Base-by-base conservation (phyloP, 2,888 invertebrate genomes). In the Agapostemon virescens region DNA sequence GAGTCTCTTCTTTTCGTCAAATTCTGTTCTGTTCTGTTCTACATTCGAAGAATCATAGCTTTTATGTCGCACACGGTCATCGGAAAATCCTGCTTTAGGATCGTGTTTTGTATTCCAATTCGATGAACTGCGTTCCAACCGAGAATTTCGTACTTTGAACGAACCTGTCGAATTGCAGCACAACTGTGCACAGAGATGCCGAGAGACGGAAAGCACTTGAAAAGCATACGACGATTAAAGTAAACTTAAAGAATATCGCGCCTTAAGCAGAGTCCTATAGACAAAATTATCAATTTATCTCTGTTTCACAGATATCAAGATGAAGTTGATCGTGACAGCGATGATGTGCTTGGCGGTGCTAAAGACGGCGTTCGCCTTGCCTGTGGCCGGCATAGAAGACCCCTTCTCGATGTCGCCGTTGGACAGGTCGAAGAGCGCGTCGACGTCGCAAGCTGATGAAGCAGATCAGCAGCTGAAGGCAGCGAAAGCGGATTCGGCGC, bases 291-390 rank as follows among this genome's bases (percentile, higher is more conserved):
- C 38, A 2, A 0, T 38, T 7, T 38, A 13, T 26, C 15, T 66
- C 9, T 36, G 63, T 58, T 5, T 77, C 76, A 1, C 85, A 87
- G 87, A 81, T 81, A 85, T 69, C 81, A 93, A 71, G 82, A 96
- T 95, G 95, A 92, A 91, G 86, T 77, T 90, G 75, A 75, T 88
- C 23, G 74, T 91, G 77, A 83, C 85, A 83, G 82, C 86, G 77
- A 84, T 88, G 94, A 93, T 95, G 91, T 93, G 95, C 92, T 89
- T 95, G 90, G 90, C 95, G 91, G 94, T 94, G 89, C 91, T 95
- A 90, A 93, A 95, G 91, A 93, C 95, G 88, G 93, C 94, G 91
- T 94, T 91, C 70, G 90, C 93, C 33, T 93, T 95, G 94, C 96
- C 96, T 69, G 93, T 95, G 63, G 95, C 33, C 94, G 55, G 95